phyloP scores from a whole-genome alignment of 2,888 invertebrate genomes.

The Diaperis boleti region DNA sequence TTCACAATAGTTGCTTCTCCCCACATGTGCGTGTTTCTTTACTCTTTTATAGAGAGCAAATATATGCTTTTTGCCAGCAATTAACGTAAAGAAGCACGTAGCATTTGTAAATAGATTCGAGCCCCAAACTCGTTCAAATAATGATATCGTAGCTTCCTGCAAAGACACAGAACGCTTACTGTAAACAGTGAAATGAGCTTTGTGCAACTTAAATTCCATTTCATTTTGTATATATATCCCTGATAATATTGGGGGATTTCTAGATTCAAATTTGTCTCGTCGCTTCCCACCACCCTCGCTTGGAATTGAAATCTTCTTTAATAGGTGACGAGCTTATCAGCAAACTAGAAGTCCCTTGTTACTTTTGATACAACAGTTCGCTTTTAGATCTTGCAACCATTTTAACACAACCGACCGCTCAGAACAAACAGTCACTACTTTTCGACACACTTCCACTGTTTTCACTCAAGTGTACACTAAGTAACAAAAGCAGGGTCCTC shows the following conservation, averaged over 20 bases:
- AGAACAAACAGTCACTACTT: conserved; percentile 17
- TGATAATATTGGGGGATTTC: conserved; percentile 43
- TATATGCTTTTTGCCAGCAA: conserved; percentile 13
- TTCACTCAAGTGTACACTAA: conserved; percentile 26
- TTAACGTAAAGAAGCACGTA: conserved; percentile 49
- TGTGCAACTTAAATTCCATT: conserved; percentile 41
- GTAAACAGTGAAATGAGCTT: conserved; percentile 47
- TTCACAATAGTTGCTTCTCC: conserved; percentile 50
- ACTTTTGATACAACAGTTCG: conserved; percentile 23
- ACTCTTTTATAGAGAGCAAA: conserved; percentile 40
- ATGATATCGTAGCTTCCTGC: conserved; percentile 46
- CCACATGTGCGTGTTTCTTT: conserved; percentile 53
- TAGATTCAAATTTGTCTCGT: conserved; percentile 33
- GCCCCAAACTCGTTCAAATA: conserved; percentile 42
- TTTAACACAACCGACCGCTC: conserved; percentile 33
- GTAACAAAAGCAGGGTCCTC: conserved; percentile 7
- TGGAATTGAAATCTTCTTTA: conserved; percentile 11
- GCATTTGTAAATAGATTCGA: conserved; percentile 44
- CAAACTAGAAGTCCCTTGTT: conserved; percentile 32
- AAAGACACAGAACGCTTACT: conserved; percentile 45
- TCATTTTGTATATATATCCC: conserved; percentile 42
- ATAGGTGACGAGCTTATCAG: conserved; percentile 30
- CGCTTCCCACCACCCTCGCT: conserved; percentile 21
- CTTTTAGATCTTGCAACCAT: conserved; percentile 36
- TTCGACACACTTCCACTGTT: conserved; percentile 17